These are phyloP conservation scores for Papilio aristodemus DNA, from an alignment of 1,140 invertebrate genomes.

Conservation along the genomic window DNA sequence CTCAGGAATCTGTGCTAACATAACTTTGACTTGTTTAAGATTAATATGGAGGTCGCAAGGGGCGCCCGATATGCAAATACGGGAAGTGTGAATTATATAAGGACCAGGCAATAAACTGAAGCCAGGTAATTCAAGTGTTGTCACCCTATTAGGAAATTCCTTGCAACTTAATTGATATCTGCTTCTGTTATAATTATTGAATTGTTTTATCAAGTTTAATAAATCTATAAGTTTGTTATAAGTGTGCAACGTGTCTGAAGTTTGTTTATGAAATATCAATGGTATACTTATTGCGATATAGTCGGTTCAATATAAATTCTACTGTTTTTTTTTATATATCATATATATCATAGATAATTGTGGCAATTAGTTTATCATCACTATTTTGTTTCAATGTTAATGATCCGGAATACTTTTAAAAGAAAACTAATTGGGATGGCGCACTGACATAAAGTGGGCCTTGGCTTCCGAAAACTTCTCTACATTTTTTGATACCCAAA, in stretches of 20 bases:
- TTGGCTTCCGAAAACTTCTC: too few relatives aligned
- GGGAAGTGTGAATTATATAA: slow-evolving; percentile 16
- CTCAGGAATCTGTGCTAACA: not conserved
- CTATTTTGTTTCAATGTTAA: too few relatives aligned
- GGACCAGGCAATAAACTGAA: not conserved
- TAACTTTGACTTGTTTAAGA: slow-evolving; percentile 20
- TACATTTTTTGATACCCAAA: too few relatives aligned
- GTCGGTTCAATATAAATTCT: too few relatives aligned
- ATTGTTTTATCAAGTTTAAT: not conserved
- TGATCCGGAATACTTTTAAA: too few relatives aligned
- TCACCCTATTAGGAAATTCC: slow-evolving; percentile 5
- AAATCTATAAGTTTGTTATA: not conserved
- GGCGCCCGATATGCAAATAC: slow-evolving; percentile 18
- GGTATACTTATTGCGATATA: too few relatives aligned
- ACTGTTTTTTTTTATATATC: too few relatives aligned
- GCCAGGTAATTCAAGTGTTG: slow-evolving; percentile 11
- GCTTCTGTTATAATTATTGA: not conserved
- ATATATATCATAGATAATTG: too few relatives aligned
- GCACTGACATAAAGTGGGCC: too few relatives aligned
- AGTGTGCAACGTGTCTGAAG: not conserved
- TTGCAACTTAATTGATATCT: not conserved
- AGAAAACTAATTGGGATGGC: too few relatives aligned
- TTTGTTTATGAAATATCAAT: too few relatives aligned
- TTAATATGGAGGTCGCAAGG: slow-evolving; percentile 3
- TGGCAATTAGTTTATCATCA: too few relatives aligned